phyloP scores from a whole-genome alignment of 2,888 invertebrate genomes.

The Neocrepidodera transversa region DNA sequence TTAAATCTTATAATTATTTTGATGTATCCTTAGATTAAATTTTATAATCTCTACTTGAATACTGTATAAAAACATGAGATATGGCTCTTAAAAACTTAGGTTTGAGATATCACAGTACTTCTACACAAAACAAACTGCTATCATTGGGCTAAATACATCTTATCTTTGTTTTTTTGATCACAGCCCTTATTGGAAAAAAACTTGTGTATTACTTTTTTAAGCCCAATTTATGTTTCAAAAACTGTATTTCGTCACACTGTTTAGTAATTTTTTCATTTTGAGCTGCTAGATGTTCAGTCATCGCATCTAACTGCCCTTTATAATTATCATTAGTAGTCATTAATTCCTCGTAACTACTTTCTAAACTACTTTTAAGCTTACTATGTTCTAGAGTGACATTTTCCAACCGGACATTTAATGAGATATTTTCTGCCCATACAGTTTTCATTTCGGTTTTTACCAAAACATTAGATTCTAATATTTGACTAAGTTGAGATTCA shows the following conservation, averaged over 20 bases:
- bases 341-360: constrained; percentile 71
- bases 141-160: background rate
- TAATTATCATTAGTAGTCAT: constrained; percentile 70
- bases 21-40: no score
- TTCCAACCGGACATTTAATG: constrained; percentile 62
- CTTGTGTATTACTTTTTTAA: constrained; percentile 45
- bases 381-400: constrained; percentile 62
- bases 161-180: constrained; percentile 17
- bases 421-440: constrained; percentile 56
- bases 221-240: constrained; percentile 66
- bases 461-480: constrained; percentile 52
- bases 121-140: background rate
- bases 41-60: no score
- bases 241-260: constrained; percentile 82
- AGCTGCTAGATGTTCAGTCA: constrained; percentile 79
- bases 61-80: no score
- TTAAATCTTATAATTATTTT: no score
- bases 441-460: constrained; percentile 54
- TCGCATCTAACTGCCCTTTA: constrained; percentile 74
- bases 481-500: constrained; percentile 53
- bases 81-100: background rate
- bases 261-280: constrained; percentile 85
- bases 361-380: constrained; percentile 64
- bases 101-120: constrained; percentile 1
- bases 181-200: constrained; percentile 16